phyloP scores from a whole-genome alignment of 2,113 vertebrate genomes.

The Drymodes brunneopygia region DNA sequence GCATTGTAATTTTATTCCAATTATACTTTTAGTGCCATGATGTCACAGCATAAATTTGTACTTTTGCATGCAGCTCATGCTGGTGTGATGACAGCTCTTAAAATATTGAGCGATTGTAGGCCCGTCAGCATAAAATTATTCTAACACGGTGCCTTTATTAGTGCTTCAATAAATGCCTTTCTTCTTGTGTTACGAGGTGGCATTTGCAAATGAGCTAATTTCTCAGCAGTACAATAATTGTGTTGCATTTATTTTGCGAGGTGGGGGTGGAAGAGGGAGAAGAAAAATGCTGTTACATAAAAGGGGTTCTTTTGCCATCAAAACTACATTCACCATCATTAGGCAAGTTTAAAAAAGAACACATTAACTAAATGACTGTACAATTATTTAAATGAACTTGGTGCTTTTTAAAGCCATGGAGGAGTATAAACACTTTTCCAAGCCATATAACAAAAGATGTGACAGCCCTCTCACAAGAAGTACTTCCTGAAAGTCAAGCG shows the following conservation, averaged over 20 bases:
- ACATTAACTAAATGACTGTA: slow-evolving; percentile 79
- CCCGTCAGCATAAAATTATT: slow-evolving; percentile 85
- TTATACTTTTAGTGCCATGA: slow-evolving; percentile 79
- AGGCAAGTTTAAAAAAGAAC: slow-evolving; percentile 75
- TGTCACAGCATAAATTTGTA: slow-evolving; percentile 84
- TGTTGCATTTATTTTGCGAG: slow-evolving; percentile 77
- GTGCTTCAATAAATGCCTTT: slow-evolving; percentile 84
- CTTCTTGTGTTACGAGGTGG: slow-evolving; percentile 78
- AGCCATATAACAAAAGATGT: slow-evolving; percentile 53
- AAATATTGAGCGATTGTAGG: slow-evolving; percentile 82
- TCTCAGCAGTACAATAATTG: slow-evolving; percentile 80
- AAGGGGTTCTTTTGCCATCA: slow-evolving; percentile 76
- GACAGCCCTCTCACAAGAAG: slow-evolving; percentile 42
- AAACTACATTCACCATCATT: slow-evolving; percentile 67
- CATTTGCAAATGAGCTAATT: slow-evolving; percentile 85
- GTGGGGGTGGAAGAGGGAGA: slow-evolving; percentile 1
- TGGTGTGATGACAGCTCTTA: slow-evolving; percentile 84
- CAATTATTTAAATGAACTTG: slow-evolving; percentile 77
- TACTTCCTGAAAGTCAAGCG: not conserved
- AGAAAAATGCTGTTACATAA: slow-evolving; percentile 76
- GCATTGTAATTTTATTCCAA: slow-evolving; percentile 81
- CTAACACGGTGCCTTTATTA: slow-evolving; percentile 82
- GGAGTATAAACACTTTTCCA: slow-evolving; percentile 64
- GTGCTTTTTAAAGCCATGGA: slow-evolving; percentile 67
- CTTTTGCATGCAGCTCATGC: slow-evolving; percentile 80